These are phyloP conservation scores for Cordylochernes scorpioides DNA, from an alignment of 2,888 invertebrate genomes.

Conservation along the genomic window DNA sequence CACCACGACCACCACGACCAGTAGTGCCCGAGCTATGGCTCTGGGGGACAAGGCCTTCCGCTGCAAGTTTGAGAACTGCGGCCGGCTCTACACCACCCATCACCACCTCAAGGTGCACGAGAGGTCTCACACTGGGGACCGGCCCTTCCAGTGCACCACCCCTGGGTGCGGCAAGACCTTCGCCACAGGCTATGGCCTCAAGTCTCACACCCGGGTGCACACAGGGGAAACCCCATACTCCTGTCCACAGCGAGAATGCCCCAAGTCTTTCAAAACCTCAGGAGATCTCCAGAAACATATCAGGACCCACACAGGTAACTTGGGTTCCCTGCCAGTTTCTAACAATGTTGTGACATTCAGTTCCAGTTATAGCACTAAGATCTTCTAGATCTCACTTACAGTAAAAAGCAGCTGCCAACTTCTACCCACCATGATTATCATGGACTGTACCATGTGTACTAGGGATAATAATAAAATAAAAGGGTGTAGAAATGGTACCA, in stretches of 20 bases:
- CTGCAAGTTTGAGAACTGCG: slow-evolving; percentile 22
- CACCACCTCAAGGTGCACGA: slow-evolving; percentile 25
- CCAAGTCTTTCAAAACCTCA: slow-evolving; percentile 33
- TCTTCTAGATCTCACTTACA: too few species aligned
- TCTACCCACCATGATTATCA: too few species aligned
- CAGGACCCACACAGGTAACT: slow-evolving; percentile 31
- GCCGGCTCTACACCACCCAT: slow-evolving; percentile 22
- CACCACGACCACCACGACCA: too few species aligned
- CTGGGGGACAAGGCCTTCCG: slow-evolving; percentile 20
- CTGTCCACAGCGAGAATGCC: slow-evolving; percentile 28
- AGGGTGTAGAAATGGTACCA: too few species aligned
- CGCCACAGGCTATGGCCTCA: slow-evolving; percentile 28
- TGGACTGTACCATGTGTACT: too few species aligned
- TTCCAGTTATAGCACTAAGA: too few species aligned
- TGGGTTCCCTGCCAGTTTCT: too few species aligned
- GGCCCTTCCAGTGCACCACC: slow-evolving; percentile 23
- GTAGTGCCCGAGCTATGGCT: slow-evolving; percentile 9
- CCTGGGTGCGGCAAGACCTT: slow-evolving; percentile 23
- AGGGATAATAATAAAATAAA: too few species aligned
- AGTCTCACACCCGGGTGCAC: slow-evolving; percentile 31
- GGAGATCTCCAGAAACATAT: slow-evolving; percentile 33
- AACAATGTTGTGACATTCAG: too few species aligned
- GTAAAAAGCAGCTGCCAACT: too few species aligned
- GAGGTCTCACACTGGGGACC: slow-evolving; percentile 24
- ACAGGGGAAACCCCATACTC: slow-evolving; percentile 33